Evolutionary conservation across 2,797 vertebrate species (phyloP), one percentile per base, ranked within the genome.

Genomic region (Antennarius maculatus): DNA sequence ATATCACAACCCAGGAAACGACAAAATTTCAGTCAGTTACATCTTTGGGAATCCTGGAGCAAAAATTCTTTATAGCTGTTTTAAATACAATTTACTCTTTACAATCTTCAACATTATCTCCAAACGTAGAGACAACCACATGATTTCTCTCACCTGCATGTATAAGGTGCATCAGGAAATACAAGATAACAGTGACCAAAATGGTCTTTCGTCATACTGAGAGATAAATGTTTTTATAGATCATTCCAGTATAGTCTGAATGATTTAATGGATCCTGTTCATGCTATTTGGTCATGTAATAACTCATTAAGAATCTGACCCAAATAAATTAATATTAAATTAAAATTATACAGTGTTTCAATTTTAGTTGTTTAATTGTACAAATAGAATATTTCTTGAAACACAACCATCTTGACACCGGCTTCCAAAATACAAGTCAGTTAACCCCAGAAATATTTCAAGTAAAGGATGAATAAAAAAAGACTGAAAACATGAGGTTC

Each of bases 1-100:
- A 94, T 92, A 88, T 90, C 89, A 94, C 88, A 91, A 90, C 86
- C 86, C 89, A 92, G 82, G 89, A 92, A 91, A 90, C 80, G 89
- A 86, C 74, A 74, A 78, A 75, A 87, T 67, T 79, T 86, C 81
- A 54, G 84, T 87, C 84, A 54, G 84, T 87, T 83, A 91, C 84
- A 83, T 91, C 92, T 88, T 92, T 92, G 92, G 89, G 90, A 89
- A 91, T 85, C 71, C 80, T 71, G 60, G 72, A 78, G 82, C 78
- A 61, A 66, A 84, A 84, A 79, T 76, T 84, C 79, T 85, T 77
- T 76, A 76, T 56, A 83, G 77, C 84, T 62, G 69, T 77, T 78
- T 87, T 83, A 88, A 88, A 87, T 88, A 91, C 61, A 83, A 73
- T 29, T 60, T 54, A 68, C 67, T 85, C 65, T 76, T 80, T 71